These are phyloP conservation scores for Erithacus rubecula DNA, from an alignment of 2,797 vertebrate species.

Conservation along the genomic window DNA sequence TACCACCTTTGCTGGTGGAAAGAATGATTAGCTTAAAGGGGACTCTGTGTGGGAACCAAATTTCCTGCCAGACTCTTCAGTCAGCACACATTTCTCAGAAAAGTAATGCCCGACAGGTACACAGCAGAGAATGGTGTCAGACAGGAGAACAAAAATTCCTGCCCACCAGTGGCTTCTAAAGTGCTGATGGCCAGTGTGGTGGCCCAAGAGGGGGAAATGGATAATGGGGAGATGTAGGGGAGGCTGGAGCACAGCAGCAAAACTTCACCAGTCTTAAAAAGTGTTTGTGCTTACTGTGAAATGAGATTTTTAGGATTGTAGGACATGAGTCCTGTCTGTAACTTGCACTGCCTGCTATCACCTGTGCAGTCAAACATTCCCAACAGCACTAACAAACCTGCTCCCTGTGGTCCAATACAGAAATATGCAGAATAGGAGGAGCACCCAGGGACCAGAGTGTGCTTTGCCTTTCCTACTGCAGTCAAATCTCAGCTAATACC, in stretches of 20 bases:
- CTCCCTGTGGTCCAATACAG: background rate
- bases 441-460: background rate
- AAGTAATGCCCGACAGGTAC: background rate
- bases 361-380: background rate
- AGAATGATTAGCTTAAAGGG: background rate
- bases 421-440: background rate
- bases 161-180: background rate
- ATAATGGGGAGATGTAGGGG: background rate
- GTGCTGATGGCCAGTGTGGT: background rate
- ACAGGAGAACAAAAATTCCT: background rate
- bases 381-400: background rate
- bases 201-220: background rate
- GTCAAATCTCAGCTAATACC: background rate
- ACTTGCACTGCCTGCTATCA: background rate
- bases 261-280: background rate
- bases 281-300: conserved; percentile 20
- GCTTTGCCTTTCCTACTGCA: background rate
- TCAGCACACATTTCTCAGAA: background rate
- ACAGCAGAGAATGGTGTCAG: background rate
- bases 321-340: background rate
- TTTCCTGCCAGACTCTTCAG: background rate
- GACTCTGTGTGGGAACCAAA: background rate
- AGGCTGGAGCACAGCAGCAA: background rate
- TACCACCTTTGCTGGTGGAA: background rate
- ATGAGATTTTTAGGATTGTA: background rate